Base-by-base conservation (phyloP, 2,888 invertebrate genomes). In the Lycia hirtaria region DNA sequence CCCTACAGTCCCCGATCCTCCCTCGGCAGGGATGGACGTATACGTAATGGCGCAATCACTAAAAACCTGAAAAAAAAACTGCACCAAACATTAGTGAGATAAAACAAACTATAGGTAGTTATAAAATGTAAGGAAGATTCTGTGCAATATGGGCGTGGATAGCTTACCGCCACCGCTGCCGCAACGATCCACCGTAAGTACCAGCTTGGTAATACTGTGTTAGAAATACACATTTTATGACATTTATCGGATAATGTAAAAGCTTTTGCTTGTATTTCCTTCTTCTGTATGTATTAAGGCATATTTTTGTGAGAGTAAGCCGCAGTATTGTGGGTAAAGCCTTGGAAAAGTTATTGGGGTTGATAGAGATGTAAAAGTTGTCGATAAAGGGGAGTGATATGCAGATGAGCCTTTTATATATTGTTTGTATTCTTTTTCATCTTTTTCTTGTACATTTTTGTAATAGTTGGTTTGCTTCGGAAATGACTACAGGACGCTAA, bases 111-210 rank as follows among this genome's bases (percentile, higher is more conserved):
- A 40, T 54, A 65, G 52, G 58, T 74, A n/a, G n/a, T n/a, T n/a
- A n/a, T n/a, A 71, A 65, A 58, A 75, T 79, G 77, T 73, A 67
- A 74, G 55, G 60, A 69, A 71, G 71, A 51, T 60, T 64, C 55
- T 49, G 51, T 59, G 15, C 37, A 74, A 56, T 44, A 89, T 89
- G 88, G 89, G 90, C 49, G 87, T 88, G 68, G 90, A 90, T 68
- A 88, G 83, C 60, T 43, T 82, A 41, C 85, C 84, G 4, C 73
- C 81, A 59, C 82, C 82, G 40, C 85, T 83, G 4, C 73, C 81
- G 59, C 82, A 80, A 55, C 70, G 86, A 44, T 71, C 77, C 2
- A 72, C 74, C 54, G 87, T 88, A 53, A 82, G 87, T 83, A 67
- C 5, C 7, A 3, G 35, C 12, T 10, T 28, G 10, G n/a, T 17